phyloP scores from a whole-genome alignment of 2,113 vertebrate genomes.

The Bostrychus sinensis region DNA sequence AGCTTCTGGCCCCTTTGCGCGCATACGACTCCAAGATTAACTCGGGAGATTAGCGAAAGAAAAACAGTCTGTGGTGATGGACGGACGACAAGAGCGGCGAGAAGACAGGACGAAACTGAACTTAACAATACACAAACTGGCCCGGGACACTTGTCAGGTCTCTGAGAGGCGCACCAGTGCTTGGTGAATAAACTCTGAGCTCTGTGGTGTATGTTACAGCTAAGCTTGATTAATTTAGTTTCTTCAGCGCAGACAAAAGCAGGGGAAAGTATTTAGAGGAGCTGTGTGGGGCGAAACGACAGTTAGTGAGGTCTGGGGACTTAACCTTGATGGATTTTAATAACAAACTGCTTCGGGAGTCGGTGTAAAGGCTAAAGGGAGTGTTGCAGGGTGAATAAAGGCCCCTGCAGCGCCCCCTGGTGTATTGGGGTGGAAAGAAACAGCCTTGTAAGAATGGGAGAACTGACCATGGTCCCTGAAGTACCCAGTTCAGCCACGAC shows the following conservation, averaged over 20 bases:
- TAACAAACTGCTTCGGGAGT: no score
- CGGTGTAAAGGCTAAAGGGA: no score
- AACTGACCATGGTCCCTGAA: no score
- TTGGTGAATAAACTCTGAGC: conserved; percentile 55
- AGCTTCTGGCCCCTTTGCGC: no score
- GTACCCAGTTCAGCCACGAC: no score
- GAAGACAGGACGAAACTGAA: no score
- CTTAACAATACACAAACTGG: no score
- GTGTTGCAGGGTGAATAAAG: no score
- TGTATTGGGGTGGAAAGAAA: no score
- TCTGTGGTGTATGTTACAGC: conserved; percentile 36
- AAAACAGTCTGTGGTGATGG: conserved; percentile 79
- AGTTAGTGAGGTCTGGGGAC: not conserved
- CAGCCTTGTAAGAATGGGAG: no score
- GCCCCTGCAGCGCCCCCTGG: no score
- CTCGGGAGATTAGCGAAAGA: conserved; percentile 73
- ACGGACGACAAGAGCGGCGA: no score
- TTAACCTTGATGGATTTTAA: conserved; percentile 3
- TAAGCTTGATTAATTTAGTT: conserved; percentile 48
- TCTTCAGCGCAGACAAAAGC: conserved; percentile 36
- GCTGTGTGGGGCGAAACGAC: conserved; percentile 30
- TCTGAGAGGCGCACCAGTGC: conserved; percentile 58
- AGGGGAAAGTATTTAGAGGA: conserved; percentile 17
- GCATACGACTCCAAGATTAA: conserved; percentile 63
- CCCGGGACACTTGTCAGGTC: conserved; percentile 55